These are phyloP conservation scores for Jaculus jaculus DNA, from an alignment of 2,113 vertebrate genomes.

Conservation along the genomic window DNA sequence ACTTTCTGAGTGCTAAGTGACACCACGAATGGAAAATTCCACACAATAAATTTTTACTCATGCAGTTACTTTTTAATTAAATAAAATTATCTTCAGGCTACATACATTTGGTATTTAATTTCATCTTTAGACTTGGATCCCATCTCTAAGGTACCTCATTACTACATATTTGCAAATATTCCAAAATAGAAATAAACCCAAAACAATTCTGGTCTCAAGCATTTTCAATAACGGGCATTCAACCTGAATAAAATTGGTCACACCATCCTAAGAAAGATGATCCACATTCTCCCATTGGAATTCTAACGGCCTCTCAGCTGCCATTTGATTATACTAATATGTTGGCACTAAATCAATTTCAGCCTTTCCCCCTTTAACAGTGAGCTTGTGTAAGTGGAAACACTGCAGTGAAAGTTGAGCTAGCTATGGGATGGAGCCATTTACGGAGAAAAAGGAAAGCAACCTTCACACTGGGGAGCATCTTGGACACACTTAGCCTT, in stretches of 20 bases:
- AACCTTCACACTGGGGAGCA: neutral
- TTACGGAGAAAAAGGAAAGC: neutral
- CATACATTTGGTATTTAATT: neutral
- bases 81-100: neutral
- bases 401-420: neutral
- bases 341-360: neutral
- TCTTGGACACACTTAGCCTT: neutral
- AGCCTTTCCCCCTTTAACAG: neutral
- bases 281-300: neutral
- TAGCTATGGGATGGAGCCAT: rapidly evolving
- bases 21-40: neutral
- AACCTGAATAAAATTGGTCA: neutral
- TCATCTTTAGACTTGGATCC: neutral
- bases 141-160: neutral
- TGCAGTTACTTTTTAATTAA: neutral
- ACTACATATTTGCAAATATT: neutral
- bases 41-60: too few relatives aligned
- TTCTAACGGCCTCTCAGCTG: neutral
- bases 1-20: too few relatives aligned
- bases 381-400: neutral
- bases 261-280: neutral
- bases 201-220: neutral
- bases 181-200: neutral
- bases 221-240: neutral
- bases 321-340: neutral